Base-by-base conservation (phyloP, 2,113 vertebrate genomes). In the Cacatua alba region DNA sequence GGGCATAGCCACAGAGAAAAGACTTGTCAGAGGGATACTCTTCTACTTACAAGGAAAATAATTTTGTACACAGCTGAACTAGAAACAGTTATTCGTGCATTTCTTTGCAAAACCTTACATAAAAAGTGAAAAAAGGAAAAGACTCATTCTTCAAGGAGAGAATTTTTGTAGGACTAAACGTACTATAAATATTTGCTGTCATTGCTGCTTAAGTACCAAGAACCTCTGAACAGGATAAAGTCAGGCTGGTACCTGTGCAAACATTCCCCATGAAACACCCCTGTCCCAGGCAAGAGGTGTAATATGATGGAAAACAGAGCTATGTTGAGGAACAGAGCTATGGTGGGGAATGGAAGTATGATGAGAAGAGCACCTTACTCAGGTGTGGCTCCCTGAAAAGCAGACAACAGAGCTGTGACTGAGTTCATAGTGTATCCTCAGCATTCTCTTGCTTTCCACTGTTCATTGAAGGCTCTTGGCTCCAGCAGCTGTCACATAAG, bases 381-480 rank as follows among this genome's bases (percentile, higher is more conserved):
- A 6, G 9, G n/a, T 17, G 53, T 17, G 11, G 13, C 12, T 69
- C 21, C 69, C 46, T 9, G 14, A 8, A 49, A 18, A n/a, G 41
- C 25, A 67, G 46, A 13, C 9, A 8, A 12, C 39, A 70, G 78
- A 60, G 39, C 26, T 44, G 31, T 25, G 35, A 2, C 39, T 2
- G 31, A 33, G 21, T 2, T 57, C 24, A 4, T 1, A 17, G 3
- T 0, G 1, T 10, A 15, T 10, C n/a, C 6, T 49, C 44, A 49
- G 9, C 6, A 0, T 17, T 6, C 29, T 24, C 21, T 55, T 26
- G 15, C 21, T 51, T 72, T 18, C 39, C 7, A 3, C 48, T 8
- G 26, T 67, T 63, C 14, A 4, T 8, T 8, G 65, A 55, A 43
- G 53, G 35, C 8, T 74, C n/a, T 37, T 24, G 68, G 52, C 67